Base-by-base conservation (phyloP, 1,140 invertebrate genomes). In the Diachasma alloeum region DNA sequence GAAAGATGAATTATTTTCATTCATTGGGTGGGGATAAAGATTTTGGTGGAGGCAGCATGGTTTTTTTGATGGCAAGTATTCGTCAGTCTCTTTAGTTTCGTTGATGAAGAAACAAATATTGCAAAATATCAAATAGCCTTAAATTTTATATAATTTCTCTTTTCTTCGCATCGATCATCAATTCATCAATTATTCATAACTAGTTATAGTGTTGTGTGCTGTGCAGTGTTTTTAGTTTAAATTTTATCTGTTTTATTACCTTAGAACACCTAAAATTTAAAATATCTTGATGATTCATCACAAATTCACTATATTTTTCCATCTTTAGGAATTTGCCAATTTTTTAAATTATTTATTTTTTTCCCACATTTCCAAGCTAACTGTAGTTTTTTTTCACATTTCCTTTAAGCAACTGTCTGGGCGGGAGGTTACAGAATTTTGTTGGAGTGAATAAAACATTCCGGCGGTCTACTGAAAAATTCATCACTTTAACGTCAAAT, bases 1-100 rank as follows among this genome's bases (percentile, higher is more conserved):
- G 44, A 44, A 8, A 22, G 66, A 46, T 68, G 68, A 76, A 59
- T 71, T 76, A 76, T 68, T 39, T 22, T 70, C 44, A 37, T 68
- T 68, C 17, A 68, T 36, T 3, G 0, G 56, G 75, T 66, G 69
- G 75, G 75, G 75, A 72, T 66, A 36, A 6, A 44, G 63, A 15
- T 19, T 10, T 53, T 26, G 59, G 10, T 63, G 66, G 15, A 19
- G 66, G 66, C 11, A 68, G 13, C 0, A 17, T 19, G 36, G 36
- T 17, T 68, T 19, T 37, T 68, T 37, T 42, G 5, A 19, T 0
- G 4, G 26, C 4, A 31, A 66, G 24, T 19, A 26, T 6, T 63
- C 24, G 24, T 15, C 59, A 63, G 59, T 63, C 19, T 63, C 19
- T 8, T 3, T 63, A 8, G 22, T 63, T 26, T 26, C 0, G 59